A percentile compares a stretch with the other conserved stretches of the same genome.
Conservation (phyloP, 2,797 vertebrate species). For the Sphenodon punctatus region DNA sequence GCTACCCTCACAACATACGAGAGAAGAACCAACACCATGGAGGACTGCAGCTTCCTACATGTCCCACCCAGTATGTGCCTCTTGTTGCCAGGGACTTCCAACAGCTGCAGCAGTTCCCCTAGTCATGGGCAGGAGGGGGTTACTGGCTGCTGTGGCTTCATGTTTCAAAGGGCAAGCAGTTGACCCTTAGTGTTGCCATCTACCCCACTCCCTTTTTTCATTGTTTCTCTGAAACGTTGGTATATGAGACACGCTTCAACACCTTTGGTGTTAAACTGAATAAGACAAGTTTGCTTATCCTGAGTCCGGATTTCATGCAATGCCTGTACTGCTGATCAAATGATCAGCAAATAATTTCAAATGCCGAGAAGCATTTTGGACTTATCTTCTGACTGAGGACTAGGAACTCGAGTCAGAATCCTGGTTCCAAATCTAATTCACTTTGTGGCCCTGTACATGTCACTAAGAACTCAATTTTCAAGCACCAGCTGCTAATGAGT, state of each 20-base stretch:
- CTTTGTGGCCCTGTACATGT: not conserved
- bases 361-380: not conserved
- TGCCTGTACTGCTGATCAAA: not conserved
- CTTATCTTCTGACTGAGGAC: constrained; percentile 1
- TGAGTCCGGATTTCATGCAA: not conserved
- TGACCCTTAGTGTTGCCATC: not conserved
- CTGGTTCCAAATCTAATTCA: constrained; percentile 11
- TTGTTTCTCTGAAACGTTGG: not conserved
- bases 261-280: fast-evolving
- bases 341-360: not conserved
- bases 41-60: no score
- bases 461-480: not conserved
- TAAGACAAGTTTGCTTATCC: not conserved
- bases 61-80: no score
- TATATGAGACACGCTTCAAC: not conserved
- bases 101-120: no score
- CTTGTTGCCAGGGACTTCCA: no score
- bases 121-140: no score
- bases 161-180: no score
- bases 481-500: not conserved
- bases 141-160: no score
- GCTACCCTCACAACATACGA: no score
- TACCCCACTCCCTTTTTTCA: not conserved
- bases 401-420: not conserved
- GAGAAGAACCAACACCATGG: no score